These are phyloP conservation scores for Melanargia galathea DNA, from an alignment of 2,888 invertebrate genomes.

Conservation along the genomic window DNA sequence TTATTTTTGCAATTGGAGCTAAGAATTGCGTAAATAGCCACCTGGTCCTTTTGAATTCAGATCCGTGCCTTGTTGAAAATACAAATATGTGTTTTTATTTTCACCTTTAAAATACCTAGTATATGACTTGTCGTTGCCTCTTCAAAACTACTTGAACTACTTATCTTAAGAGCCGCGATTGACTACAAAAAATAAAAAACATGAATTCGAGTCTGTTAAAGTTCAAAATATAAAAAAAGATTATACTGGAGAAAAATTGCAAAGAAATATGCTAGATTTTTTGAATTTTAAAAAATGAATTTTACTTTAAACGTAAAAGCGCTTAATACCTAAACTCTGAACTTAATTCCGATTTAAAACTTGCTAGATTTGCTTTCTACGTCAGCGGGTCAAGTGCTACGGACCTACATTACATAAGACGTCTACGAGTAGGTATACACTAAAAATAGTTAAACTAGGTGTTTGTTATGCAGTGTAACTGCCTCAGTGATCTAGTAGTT, in stretches of 20 bases:
- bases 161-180: no score
- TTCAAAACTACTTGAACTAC: no score
- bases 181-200: no score
- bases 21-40: background rate
- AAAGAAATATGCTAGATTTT: background rate
- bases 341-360: background rate
- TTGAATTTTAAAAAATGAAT: background rate
- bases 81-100: no score
- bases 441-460: background rate
- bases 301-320: background rate
- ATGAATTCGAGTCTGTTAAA: background rate
- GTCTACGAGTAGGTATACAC: background rate
- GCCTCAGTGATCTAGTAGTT: no score
- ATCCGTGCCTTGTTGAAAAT: background rate
- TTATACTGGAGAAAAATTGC: background rate
- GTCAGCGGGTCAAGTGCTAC: background rate
- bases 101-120: no score
- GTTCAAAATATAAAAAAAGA: background rate
- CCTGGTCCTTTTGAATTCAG: background rate
- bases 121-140: no score
- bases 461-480: no score
- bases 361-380: background rate
- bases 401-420: background rate
- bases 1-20: background rate
- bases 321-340: background rate